Conservation (phyloP, 2,113 vertebrate species). For the Plecturocebus donacophilus region DNA sequence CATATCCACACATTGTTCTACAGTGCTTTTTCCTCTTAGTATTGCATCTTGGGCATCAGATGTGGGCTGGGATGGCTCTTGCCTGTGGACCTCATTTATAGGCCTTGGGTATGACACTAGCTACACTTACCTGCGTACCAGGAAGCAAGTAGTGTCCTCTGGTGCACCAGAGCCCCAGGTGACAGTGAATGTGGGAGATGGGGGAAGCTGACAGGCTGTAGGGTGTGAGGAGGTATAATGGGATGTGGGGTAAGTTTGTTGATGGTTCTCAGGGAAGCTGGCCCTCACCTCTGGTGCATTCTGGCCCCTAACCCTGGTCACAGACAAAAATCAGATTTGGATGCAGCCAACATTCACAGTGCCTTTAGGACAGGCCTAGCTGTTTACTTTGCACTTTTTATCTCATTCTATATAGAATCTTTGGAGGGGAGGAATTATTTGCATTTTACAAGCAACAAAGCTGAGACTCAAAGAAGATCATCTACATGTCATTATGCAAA, state of each 20-base stretch:
- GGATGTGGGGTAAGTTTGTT: not conserved
- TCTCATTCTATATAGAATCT: not conserved
- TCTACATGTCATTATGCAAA: not conserved
- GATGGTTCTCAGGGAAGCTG: not conserved
- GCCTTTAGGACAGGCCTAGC: not conserved
- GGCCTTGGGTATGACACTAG: not conserved
- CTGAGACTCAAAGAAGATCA: not conserved
- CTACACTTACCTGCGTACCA: not conserved
- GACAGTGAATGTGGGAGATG: not conserved
- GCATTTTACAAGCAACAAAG: not conserved
- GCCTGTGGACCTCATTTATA: not conserved
- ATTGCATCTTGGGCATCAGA: not conserved
- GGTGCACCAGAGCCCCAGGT: not conserved
- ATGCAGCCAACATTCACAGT: not conserved
- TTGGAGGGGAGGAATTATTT: not conserved
- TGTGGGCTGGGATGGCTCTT: not conserved
- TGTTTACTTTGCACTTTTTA: not conserved
- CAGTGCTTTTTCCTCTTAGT: not conserved
- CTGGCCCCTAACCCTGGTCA: not conserved
- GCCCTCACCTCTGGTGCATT: not conserved
- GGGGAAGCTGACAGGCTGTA: not conserved
- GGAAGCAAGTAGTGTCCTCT: not conserved
- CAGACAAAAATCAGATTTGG: constrained; percentile 21
- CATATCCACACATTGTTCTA: not conserved
- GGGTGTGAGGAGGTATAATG: not conserved